A percentile compares a stretch with the other conserved stretches of the same genome.
Evolutionary conservation across 2,888 invertebrate genomes (phyloP).

Genomic region (Mesorhabditis spiculigera): DNA sequence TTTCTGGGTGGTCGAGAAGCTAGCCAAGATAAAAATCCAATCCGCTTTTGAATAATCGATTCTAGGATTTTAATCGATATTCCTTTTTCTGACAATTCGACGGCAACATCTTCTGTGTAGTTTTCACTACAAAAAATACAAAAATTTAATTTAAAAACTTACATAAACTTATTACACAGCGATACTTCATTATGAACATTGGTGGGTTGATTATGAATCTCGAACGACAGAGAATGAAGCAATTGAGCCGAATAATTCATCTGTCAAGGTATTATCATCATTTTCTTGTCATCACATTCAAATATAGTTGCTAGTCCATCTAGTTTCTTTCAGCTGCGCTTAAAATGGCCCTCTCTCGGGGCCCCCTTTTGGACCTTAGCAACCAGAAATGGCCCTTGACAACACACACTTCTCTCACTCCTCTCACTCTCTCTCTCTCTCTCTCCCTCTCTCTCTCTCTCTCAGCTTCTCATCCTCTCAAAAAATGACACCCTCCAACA

Average conservation of each 20-base stretch:
- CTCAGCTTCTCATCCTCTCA: too few species aligned
- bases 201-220: background rate
- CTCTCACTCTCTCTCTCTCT: too few species aligned
- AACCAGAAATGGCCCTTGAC: too few species aligned
- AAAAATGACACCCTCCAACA: too few species aligned
- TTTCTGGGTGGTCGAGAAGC: constrained; percentile 18
- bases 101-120: background rate
- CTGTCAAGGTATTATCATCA: background rate
- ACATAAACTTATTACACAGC: background rate
- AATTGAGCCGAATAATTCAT: background rate
- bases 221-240: background rate
- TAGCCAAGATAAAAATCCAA: constrained; percentile 6
- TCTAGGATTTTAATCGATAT: background rate
- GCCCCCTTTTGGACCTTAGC: too few species aligned
- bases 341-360: too few species aligned
- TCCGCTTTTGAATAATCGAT: background rate
- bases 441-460: too few species aligned
- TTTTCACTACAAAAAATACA: background rate
- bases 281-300: too few species aligned
- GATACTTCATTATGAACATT: background rate
- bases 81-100: background rate
- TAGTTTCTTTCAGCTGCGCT: too few species aligned
- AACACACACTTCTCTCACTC: too few species aligned
- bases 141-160: background rate
- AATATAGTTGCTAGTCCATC: too few species aligned